A percentile compares a stretch with the other conserved stretches of the same genome.
Evolutionary conservation across 1,140 invertebrate genomes (phyloP).

Genomic region (Aphaenogaster floridana): DNA sequence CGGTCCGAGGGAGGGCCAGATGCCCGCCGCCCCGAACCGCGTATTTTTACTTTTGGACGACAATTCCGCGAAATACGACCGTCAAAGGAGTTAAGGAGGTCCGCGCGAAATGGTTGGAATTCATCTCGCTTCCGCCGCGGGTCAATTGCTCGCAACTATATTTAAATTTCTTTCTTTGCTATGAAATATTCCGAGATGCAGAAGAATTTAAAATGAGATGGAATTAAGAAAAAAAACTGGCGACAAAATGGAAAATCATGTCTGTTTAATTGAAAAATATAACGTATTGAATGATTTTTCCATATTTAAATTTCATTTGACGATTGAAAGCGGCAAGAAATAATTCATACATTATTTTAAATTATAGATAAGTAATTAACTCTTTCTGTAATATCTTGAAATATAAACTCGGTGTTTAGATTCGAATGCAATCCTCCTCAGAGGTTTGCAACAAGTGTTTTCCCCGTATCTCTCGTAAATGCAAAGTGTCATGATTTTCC

Average conservation of each 20-base stretch:
- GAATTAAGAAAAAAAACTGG: not conserved
- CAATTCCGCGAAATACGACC: slow-evolving; percentile 81
- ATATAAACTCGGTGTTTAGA: not conserved
- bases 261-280: not conserved
- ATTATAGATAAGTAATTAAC: slow-evolving; percentile 7
- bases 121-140: slow-evolving; percentile 75
- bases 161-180: slow-evolving; percentile 78
- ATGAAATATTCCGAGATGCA: not conserved
- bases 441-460: slow-evolving; percentile 47
- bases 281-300: not conserved
- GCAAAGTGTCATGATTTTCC: slow-evolving; percentile 7
- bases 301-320: not conserved
- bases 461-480: not conserved
- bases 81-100: slow-evolving; percentile 80
- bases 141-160: slow-evolving; percentile 71
- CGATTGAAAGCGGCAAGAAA: not conserved
- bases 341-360: not conserved
- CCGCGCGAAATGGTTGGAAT: slow-evolving; percentile 79
- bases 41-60: slow-evolving; percentile 82
- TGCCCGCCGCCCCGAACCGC: slow-evolving; percentile 68
- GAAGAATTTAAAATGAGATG: not conserved
- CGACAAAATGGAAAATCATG: not conserved
- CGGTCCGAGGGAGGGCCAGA: slow-evolving; percentile 68
- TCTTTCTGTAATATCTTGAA: not conserved
- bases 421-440: not conserved